Evolutionary conservation across 2,113 vertebrate genomes (phyloP), one percentile per base, ranked within the genome.

Genomic region (Lonchura striata): DNA sequence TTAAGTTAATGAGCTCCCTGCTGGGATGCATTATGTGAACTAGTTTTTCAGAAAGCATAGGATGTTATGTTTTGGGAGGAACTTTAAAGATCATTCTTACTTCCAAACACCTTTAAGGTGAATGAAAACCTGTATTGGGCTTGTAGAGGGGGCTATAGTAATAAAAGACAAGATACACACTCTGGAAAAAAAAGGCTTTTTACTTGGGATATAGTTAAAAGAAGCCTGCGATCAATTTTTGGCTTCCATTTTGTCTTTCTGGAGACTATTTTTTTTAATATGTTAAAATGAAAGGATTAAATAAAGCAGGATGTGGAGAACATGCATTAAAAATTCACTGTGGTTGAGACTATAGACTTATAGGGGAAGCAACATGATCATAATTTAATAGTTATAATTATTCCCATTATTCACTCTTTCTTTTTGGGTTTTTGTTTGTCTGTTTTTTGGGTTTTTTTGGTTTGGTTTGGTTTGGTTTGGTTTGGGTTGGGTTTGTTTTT

Each of bases 101-200:
- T 50, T 88, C 17, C 21, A 69, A 57, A 27, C 15, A 23, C 8
- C 9, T 23, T 16, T 12, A 14, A 78, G 33, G 35, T 44, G 4
- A 78, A 72, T 35, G 20, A 76, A 13, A 69, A 44, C 6, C 10
- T 42, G 12, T n/a, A 16, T 15, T 31, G 75, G 25, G 22, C 4
- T 33, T 59, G 19, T 42, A 30, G 8, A 41, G n/a, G 6, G 20
- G 56, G 8, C 3, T 63, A 50, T 25, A 37, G 66, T 70, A 77
- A 44, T 6, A 66, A 60, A 68, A 70, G 3, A 1, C 3, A 52
- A 59, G 3, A 9, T 13, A 53, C 2, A 28, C 1, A 28, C 1
- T 49, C 7, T 7, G 14, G 42, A 71, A 66, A 35, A 53, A 52
- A 16, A 49, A 14, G 2, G 1, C 1, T 52, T 95, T 69, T 56